Percentiles rank a stretch among this genome's conserved stretches.
Conservation (phyloP, 2,113 vertebrate species). For the Scatophagus argus region DNA sequence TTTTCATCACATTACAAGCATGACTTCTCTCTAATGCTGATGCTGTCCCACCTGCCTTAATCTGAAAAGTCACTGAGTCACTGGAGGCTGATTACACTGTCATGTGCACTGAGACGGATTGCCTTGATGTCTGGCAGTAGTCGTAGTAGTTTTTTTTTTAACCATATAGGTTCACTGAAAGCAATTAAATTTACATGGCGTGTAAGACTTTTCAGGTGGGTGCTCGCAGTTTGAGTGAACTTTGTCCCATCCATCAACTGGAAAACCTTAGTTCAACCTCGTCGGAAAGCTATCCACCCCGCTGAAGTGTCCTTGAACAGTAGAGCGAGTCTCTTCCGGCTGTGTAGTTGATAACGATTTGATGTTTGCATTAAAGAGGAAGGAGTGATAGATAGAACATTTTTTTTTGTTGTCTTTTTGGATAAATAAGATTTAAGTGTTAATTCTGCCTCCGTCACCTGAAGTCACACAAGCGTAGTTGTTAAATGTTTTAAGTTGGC, state of each 20-base stretch:
- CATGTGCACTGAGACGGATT: slow-evolving; percentile 41
- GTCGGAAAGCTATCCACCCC: background rate
- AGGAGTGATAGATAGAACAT: background rate
- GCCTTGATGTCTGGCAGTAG: background rate
- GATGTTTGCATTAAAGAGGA: background rate
- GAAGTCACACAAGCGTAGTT: background rate
- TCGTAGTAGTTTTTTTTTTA: slow-evolving; percentile 6
- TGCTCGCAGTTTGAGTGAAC: slow-evolving; percentile 13
- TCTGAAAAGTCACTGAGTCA: slow-evolving; percentile 47
- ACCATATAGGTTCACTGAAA: slow-evolving; percentile 23
- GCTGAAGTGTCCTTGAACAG: slow-evolving; percentile 25
- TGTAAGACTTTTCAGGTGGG: slow-evolving; percentile 19
- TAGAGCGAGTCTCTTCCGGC: background rate
- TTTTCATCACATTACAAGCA: slow-evolving; percentile 32
- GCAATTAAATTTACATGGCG: slow-evolving; percentile 35
- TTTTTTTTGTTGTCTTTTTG: background rate
- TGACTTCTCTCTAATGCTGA: slow-evolving; percentile 18
- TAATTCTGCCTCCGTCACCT: background rate
- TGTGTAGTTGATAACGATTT: background rate
- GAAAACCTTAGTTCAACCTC: slow-evolving; percentile 27
- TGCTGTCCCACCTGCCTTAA: slow-evolving; percentile 17
- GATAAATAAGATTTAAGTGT: slow-evolving; percentile 7
- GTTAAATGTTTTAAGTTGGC: background rate
- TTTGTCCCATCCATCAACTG: slow-evolving; percentile 23
- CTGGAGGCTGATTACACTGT: slow-evolving; percentile 32